phyloP scores from a whole-genome alignment of 2,113 vertebrate genomes.

The Chaenocephalus aceratus region DNA sequence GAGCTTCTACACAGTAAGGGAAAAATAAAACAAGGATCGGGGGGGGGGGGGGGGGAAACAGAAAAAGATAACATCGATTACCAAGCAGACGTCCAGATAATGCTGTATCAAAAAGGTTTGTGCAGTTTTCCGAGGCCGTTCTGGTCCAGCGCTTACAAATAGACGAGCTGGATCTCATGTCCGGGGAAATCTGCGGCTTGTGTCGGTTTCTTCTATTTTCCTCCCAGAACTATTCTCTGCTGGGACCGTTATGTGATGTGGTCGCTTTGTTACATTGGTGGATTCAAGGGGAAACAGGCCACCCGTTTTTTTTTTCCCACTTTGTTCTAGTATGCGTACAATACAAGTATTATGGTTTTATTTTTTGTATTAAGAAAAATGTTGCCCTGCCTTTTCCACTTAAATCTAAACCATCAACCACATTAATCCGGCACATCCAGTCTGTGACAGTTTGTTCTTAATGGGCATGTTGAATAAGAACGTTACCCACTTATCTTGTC shows the following conservation, averaged over 20 bases:
- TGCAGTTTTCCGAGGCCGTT: slow-evolving; percentile 36
- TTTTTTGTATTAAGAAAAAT: slow-evolving; percentile 6
- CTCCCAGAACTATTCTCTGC: slow-evolving; percentile 31
- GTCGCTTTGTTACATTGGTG: slow-evolving; percentile 33
- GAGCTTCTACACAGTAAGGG: slow-evolving; percentile 29
- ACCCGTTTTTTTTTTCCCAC: slow-evolving; percentile 1
- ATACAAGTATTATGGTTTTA: slow-evolving; percentile 10
- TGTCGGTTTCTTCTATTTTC: slow-evolving; percentile 49
- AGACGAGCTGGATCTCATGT: slow-evolving; percentile 29
- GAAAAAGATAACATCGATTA: slow-evolving; percentile 58
- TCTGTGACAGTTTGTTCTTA: slow-evolving; percentile 16
- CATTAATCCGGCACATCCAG: slow-evolving; percentile 12
- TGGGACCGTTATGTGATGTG: slow-evolving; percentile 52
- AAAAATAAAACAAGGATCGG: slow-evolving; percentile 38
- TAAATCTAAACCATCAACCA: slow-evolving; percentile 4
- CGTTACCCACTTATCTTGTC: slow-evolving; percentile 33
- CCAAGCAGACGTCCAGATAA: slow-evolving; percentile 31
- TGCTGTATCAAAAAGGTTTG: slow-evolving; percentile 41
- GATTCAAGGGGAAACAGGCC: slow-evolving; percentile 22
- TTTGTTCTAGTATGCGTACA: slow-evolving; percentile 26
- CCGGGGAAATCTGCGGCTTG: slow-evolving; percentile 44
- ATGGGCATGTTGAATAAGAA: slow-evolving; percentile 22
- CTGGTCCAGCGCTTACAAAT: slow-evolving; percentile 29
- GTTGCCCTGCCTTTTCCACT: background rate
- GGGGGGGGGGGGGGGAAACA: slow-evolving; percentile 25